A percentile compares a stretch with the other conserved stretches of the same genome.
phyloP scores from a whole-genome alignment of 2,113 vertebrate species.

The Odocoileus virginianus region DNA sequence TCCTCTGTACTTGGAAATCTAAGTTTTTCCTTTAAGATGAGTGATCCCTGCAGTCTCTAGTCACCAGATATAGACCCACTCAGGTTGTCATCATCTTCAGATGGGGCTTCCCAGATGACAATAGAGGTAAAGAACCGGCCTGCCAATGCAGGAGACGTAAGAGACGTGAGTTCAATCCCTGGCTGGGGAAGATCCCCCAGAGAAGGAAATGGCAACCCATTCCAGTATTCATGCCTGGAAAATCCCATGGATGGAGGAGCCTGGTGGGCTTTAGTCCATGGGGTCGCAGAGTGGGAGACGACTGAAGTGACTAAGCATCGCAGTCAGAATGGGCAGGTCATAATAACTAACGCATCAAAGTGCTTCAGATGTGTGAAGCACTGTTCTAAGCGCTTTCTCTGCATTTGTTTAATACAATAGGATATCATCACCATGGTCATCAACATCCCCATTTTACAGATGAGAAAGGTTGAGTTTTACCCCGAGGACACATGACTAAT shows the following conservation, averaged over 20 bases:
- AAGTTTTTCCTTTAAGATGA: not conserved
- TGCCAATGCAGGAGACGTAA: not conserved
- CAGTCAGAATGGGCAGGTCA: not conserved
- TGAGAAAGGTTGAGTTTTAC: not conserved
- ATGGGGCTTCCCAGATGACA: not conserved
- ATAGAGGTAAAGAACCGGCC: not conserved
- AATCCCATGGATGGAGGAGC: not conserved
- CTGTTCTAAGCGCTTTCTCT: not conserved
- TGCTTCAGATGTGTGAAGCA: not conserved
- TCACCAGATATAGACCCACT: no score
- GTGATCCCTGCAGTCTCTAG: not conserved
- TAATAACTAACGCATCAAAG: not conserved
- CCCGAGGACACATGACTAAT: not conserved
- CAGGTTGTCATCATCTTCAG: not conserved
- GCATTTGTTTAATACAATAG: not conserved
- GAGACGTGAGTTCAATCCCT: not conserved
- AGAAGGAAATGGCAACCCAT: not conserved
- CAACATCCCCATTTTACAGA: not conserved
- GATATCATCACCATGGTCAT: not conserved
- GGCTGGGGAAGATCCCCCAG: not conserved
- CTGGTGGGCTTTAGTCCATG: not conserved
- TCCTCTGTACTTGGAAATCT: not conserved
- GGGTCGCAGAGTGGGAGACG: not conserved
- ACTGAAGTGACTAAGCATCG: not conserved
- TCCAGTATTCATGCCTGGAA: not conserved